Evolutionary conservation across 1,140 invertebrate species (phyloP).

Genomic region (Aphelinus atriplicis): DNA sequence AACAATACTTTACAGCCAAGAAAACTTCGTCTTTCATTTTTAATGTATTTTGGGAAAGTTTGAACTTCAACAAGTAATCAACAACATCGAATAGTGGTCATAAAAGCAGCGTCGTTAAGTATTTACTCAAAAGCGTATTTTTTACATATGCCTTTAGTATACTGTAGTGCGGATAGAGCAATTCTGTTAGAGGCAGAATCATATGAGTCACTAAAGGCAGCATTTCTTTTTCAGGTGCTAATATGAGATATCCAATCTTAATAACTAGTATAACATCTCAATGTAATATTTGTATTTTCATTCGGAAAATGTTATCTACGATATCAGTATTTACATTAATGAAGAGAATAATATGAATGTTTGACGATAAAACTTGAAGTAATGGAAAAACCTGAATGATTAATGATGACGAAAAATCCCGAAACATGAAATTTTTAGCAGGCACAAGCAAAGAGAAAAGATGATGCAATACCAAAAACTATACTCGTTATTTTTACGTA

Average conservation of each 20-base stretch:
- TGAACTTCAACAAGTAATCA: neutral
- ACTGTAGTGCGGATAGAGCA: neutral
- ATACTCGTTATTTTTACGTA: too few relatives aligned
- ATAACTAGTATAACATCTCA: neutral
- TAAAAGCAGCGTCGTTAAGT: constrained; percentile 37
- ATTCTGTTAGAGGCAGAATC: constrained; percentile 25
- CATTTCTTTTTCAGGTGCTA: constrained; percentile 51
- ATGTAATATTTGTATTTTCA: too few relatives aligned
- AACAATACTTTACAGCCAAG: neutral
- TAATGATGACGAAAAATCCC: too few relatives aligned
- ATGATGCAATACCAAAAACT: too few relatives aligned
- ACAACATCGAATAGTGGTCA: constrained; percentile 22
- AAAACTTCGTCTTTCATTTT: neutral
- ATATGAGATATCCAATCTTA: constrained; percentile 1
- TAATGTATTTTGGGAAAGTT: constrained; percentile 1
- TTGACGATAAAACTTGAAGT: too few relatives aligned
- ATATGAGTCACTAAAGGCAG: constrained; percentile 56
- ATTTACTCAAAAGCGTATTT: constrained; percentile 12
- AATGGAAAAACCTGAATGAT: too few relatives aligned
- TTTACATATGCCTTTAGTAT: constrained; percentile 23
- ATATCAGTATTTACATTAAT: too few relatives aligned
- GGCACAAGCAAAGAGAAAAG: too few relatives aligned
- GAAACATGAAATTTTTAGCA: too few relatives aligned
- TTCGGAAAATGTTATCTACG: too few relatives aligned
- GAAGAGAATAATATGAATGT: too few relatives aligned